Evolutionary conservation across 1,140 invertebrate genomes (phyloP).

Genomic region (Cydia amplana): DNA sequence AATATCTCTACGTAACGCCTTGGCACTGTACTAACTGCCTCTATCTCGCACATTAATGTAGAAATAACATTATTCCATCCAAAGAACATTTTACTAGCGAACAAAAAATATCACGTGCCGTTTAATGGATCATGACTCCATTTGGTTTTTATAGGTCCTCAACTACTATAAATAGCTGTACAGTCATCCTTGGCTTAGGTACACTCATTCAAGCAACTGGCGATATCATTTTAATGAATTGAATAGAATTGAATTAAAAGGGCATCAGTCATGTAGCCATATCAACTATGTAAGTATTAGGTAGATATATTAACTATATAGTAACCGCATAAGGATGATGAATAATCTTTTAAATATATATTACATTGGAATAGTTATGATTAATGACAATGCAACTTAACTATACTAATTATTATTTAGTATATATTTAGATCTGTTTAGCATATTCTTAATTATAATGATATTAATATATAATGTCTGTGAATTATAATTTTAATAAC

Average conservation of each 20-base stretch:
- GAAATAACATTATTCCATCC: background rate
- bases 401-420: background rate
- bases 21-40: background rate
- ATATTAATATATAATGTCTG: too few species aligned
- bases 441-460: background rate
- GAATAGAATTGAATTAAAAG: background rate
- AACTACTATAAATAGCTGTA: conserved; percentile 27
- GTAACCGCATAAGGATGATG: background rate
- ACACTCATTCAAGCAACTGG: background rate
- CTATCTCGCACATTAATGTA: background rate
- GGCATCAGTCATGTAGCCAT: background rate
- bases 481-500: too few species aligned
- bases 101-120: background rate
- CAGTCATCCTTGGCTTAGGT: conserved; percentile 23
- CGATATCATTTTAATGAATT: background rate
- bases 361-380: background rate
- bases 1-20: too few species aligned
- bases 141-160: conserved; percentile 30
- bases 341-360: background rate
- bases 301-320: too few species aligned
- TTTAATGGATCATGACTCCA: conserved; percentile 6
- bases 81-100: background rate
- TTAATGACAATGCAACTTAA: too few species aligned
- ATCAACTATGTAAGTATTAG: background rate
- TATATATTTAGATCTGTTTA: background rate